A percentile compares a stretch with the other conserved stretches of the same genome.
Evolutionary conservation across 1,140 invertebrate species (phyloP).

Genomic region (Drosophila rufa): DNA sequence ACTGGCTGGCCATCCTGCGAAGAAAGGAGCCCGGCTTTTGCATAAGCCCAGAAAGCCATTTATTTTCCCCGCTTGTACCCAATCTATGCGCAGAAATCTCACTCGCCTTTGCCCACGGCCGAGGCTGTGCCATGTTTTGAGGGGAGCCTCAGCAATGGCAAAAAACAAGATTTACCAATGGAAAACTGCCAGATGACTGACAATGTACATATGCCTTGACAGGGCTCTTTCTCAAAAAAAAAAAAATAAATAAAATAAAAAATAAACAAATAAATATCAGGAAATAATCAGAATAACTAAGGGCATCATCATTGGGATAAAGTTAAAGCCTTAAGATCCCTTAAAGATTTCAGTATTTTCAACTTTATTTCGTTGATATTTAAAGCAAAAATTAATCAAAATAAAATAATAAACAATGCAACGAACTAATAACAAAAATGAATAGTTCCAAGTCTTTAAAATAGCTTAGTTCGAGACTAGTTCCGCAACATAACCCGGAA

Average conservation of each 20-base stretch:
- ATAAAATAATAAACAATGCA: too few species aligned
- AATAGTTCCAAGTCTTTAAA: too few species aligned
- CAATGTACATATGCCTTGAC: constrained; percentile 40
- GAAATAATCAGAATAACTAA: not conserved
- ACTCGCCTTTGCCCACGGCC: constrained; percentile 12
- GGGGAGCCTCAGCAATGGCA: not conserved
- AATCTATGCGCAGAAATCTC: constrained; percentile 76
- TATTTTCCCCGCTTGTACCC: constrained; percentile 48
- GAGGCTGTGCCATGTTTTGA: constrained; percentile 15
- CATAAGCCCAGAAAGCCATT: constrained; percentile 63
- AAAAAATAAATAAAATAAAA: not conserved
- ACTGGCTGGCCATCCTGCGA: constrained; percentile 1
- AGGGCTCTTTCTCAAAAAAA: not conserved
- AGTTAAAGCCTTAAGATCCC: too few species aligned
- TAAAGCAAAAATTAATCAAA: too few species aligned
- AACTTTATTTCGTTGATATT: too few species aligned
- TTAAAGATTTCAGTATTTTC: too few species aligned
- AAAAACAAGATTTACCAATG: not conserved
- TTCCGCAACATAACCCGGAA: too few species aligned
- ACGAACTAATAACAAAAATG: too few species aligned
- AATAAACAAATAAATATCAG: not conserved
- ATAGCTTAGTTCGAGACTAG: too few species aligned
- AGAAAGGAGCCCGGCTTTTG: constrained; percentile 15
- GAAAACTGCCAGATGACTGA: constrained; percentile 43
- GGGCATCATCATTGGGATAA: too few species aligned